Conservation (phyloP, 1,140 invertebrate genomes). For the Macrobrachium rosenbergii region DNA sequence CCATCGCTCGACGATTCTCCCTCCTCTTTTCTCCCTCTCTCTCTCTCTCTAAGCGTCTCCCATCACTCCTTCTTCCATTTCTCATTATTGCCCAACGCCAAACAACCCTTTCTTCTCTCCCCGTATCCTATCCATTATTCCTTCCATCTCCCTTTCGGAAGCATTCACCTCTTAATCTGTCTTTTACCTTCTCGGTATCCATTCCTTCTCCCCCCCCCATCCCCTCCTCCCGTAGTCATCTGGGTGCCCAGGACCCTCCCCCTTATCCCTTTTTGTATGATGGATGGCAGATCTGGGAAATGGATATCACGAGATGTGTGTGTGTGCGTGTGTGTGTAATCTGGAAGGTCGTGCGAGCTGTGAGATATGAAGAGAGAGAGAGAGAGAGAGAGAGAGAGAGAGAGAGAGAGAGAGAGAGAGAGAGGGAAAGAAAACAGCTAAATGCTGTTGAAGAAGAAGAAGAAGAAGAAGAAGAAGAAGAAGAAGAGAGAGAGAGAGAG, state of each 20-base stretch:
- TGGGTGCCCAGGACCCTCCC: not conserved
- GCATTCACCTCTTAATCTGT: not conserved
- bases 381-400: no score
- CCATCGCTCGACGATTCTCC: not conserved
- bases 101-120: no score
- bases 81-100: not conserved
- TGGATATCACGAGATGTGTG: no score
- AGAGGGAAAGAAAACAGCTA: no score
- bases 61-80: not conserved
- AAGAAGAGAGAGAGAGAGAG: no score
- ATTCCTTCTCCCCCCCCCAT: not conserved
- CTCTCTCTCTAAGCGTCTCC: not conserved
- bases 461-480: no score
- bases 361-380: no score
- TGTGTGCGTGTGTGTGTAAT: no score
- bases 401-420: no score
- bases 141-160: not conserved
- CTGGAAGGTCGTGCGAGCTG: no score
- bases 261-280: not conserved
- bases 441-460: no score
- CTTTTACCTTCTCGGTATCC: not conserved
- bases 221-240: not conserved
- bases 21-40: not conserved
- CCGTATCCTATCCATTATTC: not conserved
- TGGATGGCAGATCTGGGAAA: no score